Evolutionary conservation across 2,113 vertebrate species (phyloP).

Genomic region (Oreocharis arfaki): DNA sequence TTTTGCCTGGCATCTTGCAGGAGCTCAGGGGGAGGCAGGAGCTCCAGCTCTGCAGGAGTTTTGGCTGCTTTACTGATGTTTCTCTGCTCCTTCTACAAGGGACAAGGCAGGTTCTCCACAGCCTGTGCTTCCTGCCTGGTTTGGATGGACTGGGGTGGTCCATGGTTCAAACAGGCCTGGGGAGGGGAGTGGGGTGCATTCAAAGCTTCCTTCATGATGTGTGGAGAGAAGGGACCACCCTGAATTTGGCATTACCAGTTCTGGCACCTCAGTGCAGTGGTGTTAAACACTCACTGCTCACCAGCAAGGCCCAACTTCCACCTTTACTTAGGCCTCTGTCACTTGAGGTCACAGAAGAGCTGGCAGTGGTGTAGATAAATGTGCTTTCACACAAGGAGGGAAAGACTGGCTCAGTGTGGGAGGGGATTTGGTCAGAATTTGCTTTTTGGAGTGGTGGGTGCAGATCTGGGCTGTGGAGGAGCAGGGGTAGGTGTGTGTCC

Average conservation of each 20-base stretch:
- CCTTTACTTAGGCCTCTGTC: not conserved
- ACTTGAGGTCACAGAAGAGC: not conserved
- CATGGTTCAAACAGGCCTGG: not conserved
- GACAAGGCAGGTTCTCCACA: not conserved
- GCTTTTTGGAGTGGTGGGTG: not conserved
- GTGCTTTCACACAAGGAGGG: not conserved
- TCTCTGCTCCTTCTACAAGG: not conserved
- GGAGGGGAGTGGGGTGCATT: fast-evolving
- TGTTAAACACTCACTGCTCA: not conserved
- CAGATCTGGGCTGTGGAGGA: not conserved
- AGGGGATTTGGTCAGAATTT: not conserved
- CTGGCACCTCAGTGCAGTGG: not conserved
- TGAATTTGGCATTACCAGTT: not conserved
- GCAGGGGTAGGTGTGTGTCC: not conserved
- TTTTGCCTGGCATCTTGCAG: not conserved
- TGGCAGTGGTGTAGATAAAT: not conserved
- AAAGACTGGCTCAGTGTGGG: not conserved
- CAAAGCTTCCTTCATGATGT: not conserved
- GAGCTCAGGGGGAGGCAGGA: not conserved
- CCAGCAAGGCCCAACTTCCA: not conserved
- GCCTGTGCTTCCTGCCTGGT: not conserved
- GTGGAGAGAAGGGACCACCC: fast-evolving
- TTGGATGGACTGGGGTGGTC: not conserved
- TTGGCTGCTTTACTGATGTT: not conserved
- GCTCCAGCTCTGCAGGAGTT: not conserved